Conservation (phyloP, 2,113 vertebrate genomes). For the Colaptes auratus region DNA sequence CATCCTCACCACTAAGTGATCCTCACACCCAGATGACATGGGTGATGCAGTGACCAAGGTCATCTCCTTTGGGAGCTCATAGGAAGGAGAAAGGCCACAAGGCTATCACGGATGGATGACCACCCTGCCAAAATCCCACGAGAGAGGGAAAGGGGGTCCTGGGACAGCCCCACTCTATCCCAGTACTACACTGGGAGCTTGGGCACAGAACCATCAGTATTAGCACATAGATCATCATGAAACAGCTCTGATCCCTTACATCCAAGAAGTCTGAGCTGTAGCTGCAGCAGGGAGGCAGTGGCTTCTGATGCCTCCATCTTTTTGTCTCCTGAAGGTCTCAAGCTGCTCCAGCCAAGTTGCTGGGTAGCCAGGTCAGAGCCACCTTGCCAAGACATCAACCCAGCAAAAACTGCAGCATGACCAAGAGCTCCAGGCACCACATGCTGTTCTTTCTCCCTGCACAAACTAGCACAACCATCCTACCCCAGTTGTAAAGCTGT, state of each 20-base stretch:
- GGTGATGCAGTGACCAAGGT: not conserved
- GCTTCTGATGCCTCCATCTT: not conserved
- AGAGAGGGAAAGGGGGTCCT: not conserved
- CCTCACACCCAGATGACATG: not conserved
- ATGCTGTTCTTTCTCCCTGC: not conserved
- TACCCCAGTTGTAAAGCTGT: not conserved
- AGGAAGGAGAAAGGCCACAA: not conserved
- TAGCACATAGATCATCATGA: rapidly evolving
- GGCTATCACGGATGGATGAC: not conserved
- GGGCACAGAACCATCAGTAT: rapidly evolving
- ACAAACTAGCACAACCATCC: not conserved
- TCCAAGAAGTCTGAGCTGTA: not conserved
- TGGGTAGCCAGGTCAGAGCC: not conserved
- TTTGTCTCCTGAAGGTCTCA: not conserved
- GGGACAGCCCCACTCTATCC: not conserved
- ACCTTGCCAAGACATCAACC: not conserved
- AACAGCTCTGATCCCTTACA: not conserved
- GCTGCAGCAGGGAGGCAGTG: not conserved
- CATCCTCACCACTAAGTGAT: not conserved
- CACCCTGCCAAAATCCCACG: not conserved
- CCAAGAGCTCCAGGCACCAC: not conserved
- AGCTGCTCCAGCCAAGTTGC: not conserved
- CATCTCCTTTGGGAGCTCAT: not conserved
- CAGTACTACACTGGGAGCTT: not conserved
- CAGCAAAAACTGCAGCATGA: not conserved